These are phyloP conservation scores for Crossocerus cetratus DNA, from an alignment of 2,888 invertebrate species.

Conservation along the genomic window DNA sequence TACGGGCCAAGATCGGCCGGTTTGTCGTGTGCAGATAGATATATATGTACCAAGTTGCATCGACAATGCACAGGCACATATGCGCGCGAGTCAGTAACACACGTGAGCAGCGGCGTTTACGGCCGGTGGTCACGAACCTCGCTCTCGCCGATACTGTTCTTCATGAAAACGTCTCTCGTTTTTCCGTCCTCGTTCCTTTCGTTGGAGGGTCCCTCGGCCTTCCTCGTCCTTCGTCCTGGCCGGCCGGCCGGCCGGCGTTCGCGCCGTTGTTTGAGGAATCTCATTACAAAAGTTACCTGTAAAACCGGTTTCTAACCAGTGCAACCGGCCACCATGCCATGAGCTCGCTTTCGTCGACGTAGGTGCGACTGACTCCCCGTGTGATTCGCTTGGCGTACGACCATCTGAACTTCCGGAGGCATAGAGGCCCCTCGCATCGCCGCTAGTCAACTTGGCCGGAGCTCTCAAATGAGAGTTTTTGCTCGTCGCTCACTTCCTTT, in stretches of 20 bases:
- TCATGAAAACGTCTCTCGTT: conserved; percentile 52
- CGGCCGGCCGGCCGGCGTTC: conserved; percentile 28
- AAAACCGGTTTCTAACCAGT: conserved; percentile 65
- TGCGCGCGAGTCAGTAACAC: neutral
- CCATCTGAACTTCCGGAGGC: conserved; percentile 29
- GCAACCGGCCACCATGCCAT: conserved; percentile 53
- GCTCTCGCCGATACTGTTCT: conserved; percentile 44
- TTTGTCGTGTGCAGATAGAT: neutral
- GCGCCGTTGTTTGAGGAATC: conserved; percentile 62
- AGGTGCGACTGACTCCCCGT: conserved; percentile 20
- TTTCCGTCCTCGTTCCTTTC: conserved; percentile 28
- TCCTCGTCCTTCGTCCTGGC: conserved; percentile 26
- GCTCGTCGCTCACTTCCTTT: neutral
- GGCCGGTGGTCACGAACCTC: conserved; percentile 25
- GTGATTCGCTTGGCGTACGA: conserved; percentile 20
- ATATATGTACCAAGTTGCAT: neutral
- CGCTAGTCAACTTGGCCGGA: neutral
- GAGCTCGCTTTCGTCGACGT: conserved; percentile 42
- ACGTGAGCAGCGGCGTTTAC: conserved; percentile 32
- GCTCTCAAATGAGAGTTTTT: neutral
- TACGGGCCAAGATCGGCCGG: neutral
- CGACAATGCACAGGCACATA: neutral
- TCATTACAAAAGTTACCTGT: conserved; percentile 66
- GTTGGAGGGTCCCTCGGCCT: conserved; percentile 4
- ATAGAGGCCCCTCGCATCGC: neutral